These are phyloP conservation scores for Tyria jacobaeae DNA, from an alignment of 2,888 invertebrate genomes.

Conservation along the genomic window DNA sequence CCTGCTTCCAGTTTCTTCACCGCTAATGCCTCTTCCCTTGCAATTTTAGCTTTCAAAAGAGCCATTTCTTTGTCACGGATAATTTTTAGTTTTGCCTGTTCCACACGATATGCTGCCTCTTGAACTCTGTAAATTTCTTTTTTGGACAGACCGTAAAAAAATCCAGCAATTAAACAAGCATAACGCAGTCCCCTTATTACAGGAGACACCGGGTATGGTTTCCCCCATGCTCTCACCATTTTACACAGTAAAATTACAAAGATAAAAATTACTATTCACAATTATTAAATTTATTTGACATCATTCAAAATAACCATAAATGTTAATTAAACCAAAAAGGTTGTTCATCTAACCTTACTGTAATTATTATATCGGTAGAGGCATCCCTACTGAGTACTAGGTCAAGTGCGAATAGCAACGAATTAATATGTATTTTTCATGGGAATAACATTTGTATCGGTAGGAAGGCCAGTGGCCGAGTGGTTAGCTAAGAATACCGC, in stretches of 20 bases:
- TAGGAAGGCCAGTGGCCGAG: conserved; percentile 84
- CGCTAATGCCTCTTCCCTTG: conserved; percentile 64
- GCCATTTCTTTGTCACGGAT: conserved; percentile 67
- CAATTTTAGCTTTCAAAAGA: conserved; percentile 64
- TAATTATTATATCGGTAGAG: conserved; percentile 37
- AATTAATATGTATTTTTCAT: conserved; percentile 68
- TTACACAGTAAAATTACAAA: background rate
- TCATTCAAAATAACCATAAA: conserved; percentile 17
- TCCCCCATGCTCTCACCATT: conserved; percentile 63
- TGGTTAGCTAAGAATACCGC: conserved; percentile 89
- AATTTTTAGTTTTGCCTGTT: conserved; percentile 67
- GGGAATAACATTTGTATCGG: conserved; percentile 63
- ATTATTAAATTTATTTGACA: background rate
- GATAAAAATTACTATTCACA: background rate
- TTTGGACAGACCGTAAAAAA: conserved; percentile 70
- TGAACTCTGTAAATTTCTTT: conserved; percentile 61
- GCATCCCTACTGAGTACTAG: conserved; percentile 71
- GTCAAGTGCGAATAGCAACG: conserved; percentile 79
- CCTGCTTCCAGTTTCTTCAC: conserved; percentile 68
- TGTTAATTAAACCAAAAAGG: conserved; percentile 51
- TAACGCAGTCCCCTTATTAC: conserved; percentile 73
- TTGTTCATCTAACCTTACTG: conserved; percentile 57
- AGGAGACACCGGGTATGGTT: conserved; percentile 75
- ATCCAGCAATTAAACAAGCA: conserved; percentile 69
- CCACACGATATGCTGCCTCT: conserved; percentile 61